Evolutionary conservation across 2,888 invertebrate genomes (phyloP), one percentile per base, ranked within the genome.

Genomic region (Fragum sueziense): DNA sequence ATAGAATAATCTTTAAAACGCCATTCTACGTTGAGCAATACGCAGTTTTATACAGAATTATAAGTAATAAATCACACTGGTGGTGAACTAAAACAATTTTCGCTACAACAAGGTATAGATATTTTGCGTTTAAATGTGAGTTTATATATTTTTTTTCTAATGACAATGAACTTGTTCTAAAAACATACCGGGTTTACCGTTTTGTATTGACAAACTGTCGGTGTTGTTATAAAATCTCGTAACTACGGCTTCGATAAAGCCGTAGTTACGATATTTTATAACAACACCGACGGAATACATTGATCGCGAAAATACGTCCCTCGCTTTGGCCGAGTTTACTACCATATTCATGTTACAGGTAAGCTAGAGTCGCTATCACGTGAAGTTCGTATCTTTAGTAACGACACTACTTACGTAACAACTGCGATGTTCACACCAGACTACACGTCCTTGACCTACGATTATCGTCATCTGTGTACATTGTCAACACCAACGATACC

Each of bases 381-480:
- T 22, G 73, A 79, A 20, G 59, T 82, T 17, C 61, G 73, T 29
- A 37, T 82, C 1, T 74, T 76, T 76, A 73, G 70, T 27, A 82
- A 82, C 57, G 71, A 76, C 34, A 74, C 75, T 4, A 76, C 34
- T 20, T 54, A 37, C 27, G 76, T 82, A 4, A 70, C 70, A n/a
- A 65, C 82, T 14, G 25, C 70, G 4, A 31, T 74, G 1, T 82
- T 74, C 71, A 70, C 75, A 3, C 31, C 79, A 17, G 76, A 82
- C 54, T 82, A 73, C 31, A 22, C 47, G 9, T 22, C 17, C 1
- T 41, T 79, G 6, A 51, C 61, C 6, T 59, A 65, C 9, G 51
- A 54, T 52, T 73, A 70, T 17, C 51, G 2, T 4, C 76, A 73
- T 67, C n/a, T 33, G 25, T 82, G 82, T 59, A 70, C 78, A 2